Evolutionary conservation across 2,888 invertebrate species (phyloP).

Genomic region (Schrankia costaestrigalis): DNA sequence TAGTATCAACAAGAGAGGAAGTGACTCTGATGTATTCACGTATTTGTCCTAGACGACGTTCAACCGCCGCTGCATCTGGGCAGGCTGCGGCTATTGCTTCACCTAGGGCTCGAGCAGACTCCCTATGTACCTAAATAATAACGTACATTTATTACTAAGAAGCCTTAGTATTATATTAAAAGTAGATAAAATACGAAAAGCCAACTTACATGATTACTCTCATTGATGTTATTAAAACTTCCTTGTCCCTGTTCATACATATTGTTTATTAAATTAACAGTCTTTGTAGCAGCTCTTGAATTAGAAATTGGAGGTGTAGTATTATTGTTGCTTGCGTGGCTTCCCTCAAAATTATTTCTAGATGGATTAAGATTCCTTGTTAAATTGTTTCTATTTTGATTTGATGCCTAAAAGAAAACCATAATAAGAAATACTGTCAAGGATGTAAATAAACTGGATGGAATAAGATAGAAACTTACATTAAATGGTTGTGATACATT

Average conservation of each 20-base stretch:
- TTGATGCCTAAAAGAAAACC: slow-evolving; percentile 52
- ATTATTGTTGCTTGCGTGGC: slow-evolving; percentile 62
- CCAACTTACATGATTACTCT: slow-evolving; percentile 63
- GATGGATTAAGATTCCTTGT: slow-evolving; percentile 69
- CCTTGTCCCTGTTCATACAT: slow-evolving; percentile 74
- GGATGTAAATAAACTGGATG: no score
- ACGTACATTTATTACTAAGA: not conserved
- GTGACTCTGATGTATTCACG: slow-evolving; percentile 87
- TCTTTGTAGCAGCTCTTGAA: slow-evolving; percentile 62
- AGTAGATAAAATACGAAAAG: not conserved
- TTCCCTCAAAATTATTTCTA: slow-evolving; percentile 66
- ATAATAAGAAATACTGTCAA: not conserved
- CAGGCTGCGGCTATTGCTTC: slow-evolving; percentile 74
- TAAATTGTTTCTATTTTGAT: slow-evolving; percentile 71
- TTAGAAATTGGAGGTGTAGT: slow-evolving; percentile 53
- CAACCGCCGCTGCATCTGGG: slow-evolving; percentile 85
- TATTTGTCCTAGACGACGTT: slow-evolving; percentile 85
- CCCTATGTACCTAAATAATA: slow-evolving; percentile 55
- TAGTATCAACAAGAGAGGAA: slow-evolving; percentile 84
- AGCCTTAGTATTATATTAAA: not conserved
- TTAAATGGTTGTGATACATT: slow-evolving; percentile 70
- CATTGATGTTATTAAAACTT: slow-evolving; percentile 66
- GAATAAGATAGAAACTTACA: slow-evolving; percentile 56
- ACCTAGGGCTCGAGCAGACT: slow-evolving; percentile 67
- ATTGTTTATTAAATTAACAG: slow-evolving; percentile 72